A percentile compares a stretch with the other conserved stretches of the same genome.
Conservation (phyloP, 1,140 invertebrate species). For the Zeugodacus cucurbitae region DNA sequence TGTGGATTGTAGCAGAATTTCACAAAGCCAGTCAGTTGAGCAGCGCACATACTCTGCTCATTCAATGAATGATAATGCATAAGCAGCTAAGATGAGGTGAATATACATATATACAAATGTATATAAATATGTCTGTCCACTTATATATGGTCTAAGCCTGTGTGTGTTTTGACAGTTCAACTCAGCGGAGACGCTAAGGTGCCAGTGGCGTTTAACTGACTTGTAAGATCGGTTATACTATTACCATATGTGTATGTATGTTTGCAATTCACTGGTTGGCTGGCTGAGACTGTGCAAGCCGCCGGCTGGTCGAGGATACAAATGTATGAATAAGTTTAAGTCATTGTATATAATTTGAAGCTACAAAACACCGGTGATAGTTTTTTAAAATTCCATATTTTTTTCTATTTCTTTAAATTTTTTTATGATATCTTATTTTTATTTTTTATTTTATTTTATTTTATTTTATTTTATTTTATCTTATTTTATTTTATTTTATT, state of each 20-base stretch:
- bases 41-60: not conserved
- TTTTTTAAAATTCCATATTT: not conserved
- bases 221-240: not conserved
- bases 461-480: not conserved
- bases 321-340: not conserved
- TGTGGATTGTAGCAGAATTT: not conserved
- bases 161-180: slow-evolving; percentile 2
- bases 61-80: no score
- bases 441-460: not conserved
- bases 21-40: not conserved
- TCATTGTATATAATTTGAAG: not conserved
- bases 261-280: not conserved
- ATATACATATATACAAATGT: not conserved
- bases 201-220: not conserved
- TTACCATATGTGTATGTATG: not conserved
- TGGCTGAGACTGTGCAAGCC: not conserved
- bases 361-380: not conserved
- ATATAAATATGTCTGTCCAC: not conserved
- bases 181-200: not conserved
- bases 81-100: not conserved
- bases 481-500: not conserved
- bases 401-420: not conserved
- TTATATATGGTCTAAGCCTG: not conserved
- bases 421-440: not conserved
- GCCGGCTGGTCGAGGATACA: not conserved